These are phyloP conservation scores for Scaptomyza reducta DNA, from an alignment of 2,888 invertebrate species.

Conservation along the genomic window DNA sequence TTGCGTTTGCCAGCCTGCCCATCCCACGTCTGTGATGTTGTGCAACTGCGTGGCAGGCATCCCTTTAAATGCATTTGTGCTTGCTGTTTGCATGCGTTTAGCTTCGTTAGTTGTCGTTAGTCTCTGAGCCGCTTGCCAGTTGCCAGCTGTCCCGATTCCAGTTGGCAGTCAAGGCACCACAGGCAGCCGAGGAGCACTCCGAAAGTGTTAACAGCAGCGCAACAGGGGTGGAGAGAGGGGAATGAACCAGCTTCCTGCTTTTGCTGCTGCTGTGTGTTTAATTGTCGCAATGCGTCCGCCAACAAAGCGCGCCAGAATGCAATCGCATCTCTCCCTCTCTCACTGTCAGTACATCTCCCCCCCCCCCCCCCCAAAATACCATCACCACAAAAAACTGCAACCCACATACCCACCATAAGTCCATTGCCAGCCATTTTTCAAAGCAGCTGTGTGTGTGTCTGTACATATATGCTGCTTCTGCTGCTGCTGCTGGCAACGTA, in stretches of 20 bases:
- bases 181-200: slow-evolving; percentile 20
- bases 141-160: slow-evolving; percentile 50
- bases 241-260: slow-evolving; percentile 3
- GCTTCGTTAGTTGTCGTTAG: slow-evolving; percentile 73
- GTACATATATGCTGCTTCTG: slow-evolving; percentile 5
- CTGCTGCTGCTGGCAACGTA: slow-evolving; percentile 54
- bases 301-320: slow-evolving; percentile 49
- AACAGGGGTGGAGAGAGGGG: neutral
- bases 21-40: neutral
- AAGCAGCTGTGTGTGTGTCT: slow-evolving; percentile 24
- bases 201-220: slow-evolving; percentile 52
- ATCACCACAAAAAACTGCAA: neutral
- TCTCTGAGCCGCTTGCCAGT: slow-evolving; percentile 44
- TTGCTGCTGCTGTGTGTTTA: slow-evolving; percentile 56
- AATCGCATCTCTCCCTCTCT: slow-evolving; percentile 26
- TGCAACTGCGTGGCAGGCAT: neutral
- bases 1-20: slow-evolving; percentile 24
- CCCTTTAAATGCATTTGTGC: slow-evolving; percentile 60
- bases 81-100: slow-evolving; percentile 69
- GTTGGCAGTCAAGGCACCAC: slow-evolving; percentile 38
- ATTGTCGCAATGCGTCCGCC: slow-evolving; percentile 73
- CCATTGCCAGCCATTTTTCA: slow-evolving; percentile 65
- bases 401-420: slow-evolving; percentile 4
- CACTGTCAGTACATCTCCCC: neutral
- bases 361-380: slow-evolving; percentile 10